phyloP scores from a whole-genome alignment of 2,113 vertebrate species.

The Ctenomys sociabilis region DNA sequence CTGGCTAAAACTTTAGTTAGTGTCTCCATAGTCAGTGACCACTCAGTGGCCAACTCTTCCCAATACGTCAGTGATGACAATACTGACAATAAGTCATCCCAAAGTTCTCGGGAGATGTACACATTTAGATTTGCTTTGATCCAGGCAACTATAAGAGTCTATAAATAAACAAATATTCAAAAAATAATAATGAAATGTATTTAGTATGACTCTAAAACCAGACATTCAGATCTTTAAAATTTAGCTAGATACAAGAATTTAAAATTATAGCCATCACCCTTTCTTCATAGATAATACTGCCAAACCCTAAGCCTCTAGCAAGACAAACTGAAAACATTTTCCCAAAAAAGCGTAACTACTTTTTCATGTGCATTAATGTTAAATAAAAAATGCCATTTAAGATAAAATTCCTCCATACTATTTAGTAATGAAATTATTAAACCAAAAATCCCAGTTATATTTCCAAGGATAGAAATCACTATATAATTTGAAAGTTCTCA shows the following conservation, averaged over 20 bases:
- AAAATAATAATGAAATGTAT: conserved; percentile 63
- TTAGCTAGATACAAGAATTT: conserved; percentile 51
- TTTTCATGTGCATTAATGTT: conserved; percentile 33
- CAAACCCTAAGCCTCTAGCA: not conserved
- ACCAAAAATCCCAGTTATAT: not conserved
- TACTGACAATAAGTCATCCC: conserved; percentile 97
- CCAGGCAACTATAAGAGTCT: conserved; percentile 99
- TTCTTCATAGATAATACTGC: conserved; percentile 6
- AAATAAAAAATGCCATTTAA: conserved; percentile 39
- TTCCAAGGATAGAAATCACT: conserved; percentile 40
- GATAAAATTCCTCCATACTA: not conserved
- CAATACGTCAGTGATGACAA: conserved; percentile 97
- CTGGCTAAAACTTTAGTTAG: conserved; percentile 99
- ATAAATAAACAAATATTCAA: conserved; percentile 78
- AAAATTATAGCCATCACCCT: not conserved
- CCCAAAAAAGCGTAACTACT: not conserved
- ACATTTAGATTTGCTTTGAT: conserved; percentile 99
- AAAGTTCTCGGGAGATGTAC: conserved; percentile 97
- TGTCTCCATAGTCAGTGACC: conserved; percentile 99
- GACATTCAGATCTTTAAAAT: conserved; percentile 46
- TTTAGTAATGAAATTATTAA: conserved; percentile 39
- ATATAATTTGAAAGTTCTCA: conserved; percentile 10
- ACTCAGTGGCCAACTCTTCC: conserved; percentile 99
- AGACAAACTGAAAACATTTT: conserved; percentile 50
- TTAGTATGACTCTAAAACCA: conserved; percentile 54